A percentile compares a stretch with the other conserved stretches of the same genome.
Conservation (phyloP, 2,797 vertebrate genomes). For the Labeo calbasu region DNA sequence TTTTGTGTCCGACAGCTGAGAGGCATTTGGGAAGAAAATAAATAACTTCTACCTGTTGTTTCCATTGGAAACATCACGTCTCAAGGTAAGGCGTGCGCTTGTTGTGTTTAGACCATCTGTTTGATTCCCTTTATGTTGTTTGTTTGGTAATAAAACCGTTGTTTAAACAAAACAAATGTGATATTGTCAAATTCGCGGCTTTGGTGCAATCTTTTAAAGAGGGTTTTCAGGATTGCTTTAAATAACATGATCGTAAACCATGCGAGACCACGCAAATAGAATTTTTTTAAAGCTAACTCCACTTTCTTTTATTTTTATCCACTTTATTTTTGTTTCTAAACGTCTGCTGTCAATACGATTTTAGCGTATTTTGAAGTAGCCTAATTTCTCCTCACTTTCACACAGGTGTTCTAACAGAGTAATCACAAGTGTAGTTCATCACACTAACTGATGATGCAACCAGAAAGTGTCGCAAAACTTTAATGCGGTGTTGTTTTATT, state of each 20-base stretch:
- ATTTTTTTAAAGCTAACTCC: not conserved
- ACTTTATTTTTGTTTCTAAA: not conserved
- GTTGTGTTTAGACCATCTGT: not conserved
- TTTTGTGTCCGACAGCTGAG: constrained; percentile 19
- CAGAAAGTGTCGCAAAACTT: not conserved
- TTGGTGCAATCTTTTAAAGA: not conserved
- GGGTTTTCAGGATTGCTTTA: not conserved
- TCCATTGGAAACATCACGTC: constrained; percentile 7
- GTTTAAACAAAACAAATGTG: not conserved
- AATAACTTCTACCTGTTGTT: not conserved
- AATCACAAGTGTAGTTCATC: not conserved
- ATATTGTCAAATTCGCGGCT: not conserved
- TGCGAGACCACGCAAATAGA: not conserved
- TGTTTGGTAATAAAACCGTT: not conserved
- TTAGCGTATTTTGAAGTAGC: not conserved
- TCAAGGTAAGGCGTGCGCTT: constrained; percentile 32
- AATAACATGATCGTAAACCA: not conserved
- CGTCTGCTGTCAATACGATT: not conserved
- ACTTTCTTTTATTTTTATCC: not conserved
- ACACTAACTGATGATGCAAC: not conserved
- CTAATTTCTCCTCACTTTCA: not conserved
- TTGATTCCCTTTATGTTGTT: not conserved
- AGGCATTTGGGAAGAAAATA: constrained; percentile 35
- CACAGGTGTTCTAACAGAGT: not conserved
- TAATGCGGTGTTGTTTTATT: not conserved